phyloP scores from a whole-genome alignment of 2,888 invertebrate genomes.

The Deroplatys truncata region DNA sequence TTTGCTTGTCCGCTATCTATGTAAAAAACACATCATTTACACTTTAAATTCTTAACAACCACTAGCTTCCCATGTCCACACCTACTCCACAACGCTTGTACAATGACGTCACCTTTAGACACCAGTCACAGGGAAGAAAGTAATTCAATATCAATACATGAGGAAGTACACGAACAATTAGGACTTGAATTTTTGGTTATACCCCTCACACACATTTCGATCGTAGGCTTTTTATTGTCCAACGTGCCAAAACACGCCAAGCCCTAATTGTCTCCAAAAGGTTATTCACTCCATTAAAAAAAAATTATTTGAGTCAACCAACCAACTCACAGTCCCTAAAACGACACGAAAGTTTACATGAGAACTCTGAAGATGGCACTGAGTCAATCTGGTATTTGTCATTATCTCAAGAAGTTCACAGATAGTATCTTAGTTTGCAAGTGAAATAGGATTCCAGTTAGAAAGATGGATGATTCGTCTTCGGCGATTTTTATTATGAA shows the following conservation, averaged over 20 bases:
- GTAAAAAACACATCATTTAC: conserved; percentile 25
- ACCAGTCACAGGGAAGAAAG: conserved; percentile 10
- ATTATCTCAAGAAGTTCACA: neutral
- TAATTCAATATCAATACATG: neutral
- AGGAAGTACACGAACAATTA: neutral
- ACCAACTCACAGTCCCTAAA: neutral
- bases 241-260: neutral
- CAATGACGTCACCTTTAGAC: conserved; percentile 18
- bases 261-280: neutral
- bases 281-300: neutral
- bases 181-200: neutral
- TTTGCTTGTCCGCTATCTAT: conserved; percentile 31
- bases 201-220: neutral
- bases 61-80: conserved; percentile 24
- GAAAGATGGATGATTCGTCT: no score
- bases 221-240: neutral
- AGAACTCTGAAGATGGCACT: neutral
- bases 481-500: no score
- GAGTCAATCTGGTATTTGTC: neutral
- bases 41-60: neutral
- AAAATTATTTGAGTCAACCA: neutral
- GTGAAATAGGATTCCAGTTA: no score
- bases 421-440: no score
- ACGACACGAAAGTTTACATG: neutral
- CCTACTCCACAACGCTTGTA: conserved; percentile 19